A percentile compares a stretch with the other conserved stretches of the same genome.
Evolutionary conservation across 2,113 vertebrate species (phyloP).

Genomic region (Oryzias celebensis): DNA sequence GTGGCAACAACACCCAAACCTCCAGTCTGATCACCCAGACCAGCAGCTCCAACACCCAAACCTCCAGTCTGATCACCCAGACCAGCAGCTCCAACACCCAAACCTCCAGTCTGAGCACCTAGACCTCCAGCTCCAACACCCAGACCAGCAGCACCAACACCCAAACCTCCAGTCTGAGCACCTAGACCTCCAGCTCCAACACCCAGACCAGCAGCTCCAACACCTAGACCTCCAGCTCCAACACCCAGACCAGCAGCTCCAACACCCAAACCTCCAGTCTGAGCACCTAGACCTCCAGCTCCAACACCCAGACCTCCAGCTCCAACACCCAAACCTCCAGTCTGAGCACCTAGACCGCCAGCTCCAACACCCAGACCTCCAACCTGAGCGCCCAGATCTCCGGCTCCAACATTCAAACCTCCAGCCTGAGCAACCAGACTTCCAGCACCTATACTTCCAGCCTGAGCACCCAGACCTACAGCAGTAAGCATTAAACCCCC

Average conservation of each 20-base stretch:
- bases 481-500: no score
- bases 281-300: no score
- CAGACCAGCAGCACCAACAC: no score
- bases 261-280: no score
- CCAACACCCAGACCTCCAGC: not conserved
- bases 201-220: no score
- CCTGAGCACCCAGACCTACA: not conserved
- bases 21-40: not conserved
- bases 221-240: no score
- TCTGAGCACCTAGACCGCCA: no score
- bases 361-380: not conserved
- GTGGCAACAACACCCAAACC: not conserved
- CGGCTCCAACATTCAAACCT: not conserved
- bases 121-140: no score
- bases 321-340: not conserved
- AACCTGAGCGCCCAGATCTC: not conserved
- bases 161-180: no score
- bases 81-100: not conserved
- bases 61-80: not conserved
- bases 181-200: no score
- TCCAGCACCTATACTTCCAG: conserved; percentile 5
- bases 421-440: conserved; percentile 3
- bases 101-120: not conserved
- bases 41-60: not conserved
- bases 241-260: no score